phyloP scores from a whole-genome alignment of 2,888 invertebrate genomes.

The Nasonovia ribisnigri region DNA sequence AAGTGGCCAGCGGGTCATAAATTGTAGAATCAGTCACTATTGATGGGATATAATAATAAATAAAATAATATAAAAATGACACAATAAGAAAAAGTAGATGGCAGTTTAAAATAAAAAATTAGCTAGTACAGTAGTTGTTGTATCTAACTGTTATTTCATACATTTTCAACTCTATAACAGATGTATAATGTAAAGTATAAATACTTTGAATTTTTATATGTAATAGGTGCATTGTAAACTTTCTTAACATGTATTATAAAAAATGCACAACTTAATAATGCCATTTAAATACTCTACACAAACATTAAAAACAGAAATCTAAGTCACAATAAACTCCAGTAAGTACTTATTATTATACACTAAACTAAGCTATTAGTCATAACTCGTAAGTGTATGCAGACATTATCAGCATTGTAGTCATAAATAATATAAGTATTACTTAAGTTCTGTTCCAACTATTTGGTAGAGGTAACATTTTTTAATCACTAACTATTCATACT shows the following conservation, averaged over 20 bases:
- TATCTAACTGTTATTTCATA: background rate
- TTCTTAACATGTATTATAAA: background rate
- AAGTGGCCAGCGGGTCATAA: too few relatives aligned
- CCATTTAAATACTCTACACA: background rate
- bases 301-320: background rate
- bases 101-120: background rate
- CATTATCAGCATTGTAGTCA: background rate
- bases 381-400: background rate
- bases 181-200: background rate
- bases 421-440: background rate
- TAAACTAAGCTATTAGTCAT: background rate
- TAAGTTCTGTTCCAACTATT: background rate
- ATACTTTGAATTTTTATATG: background rate
- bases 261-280: background rate
- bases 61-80: background rate
- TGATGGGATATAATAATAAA: background rate
- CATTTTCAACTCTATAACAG: background rate
- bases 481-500: background rate
- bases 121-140: background rate
- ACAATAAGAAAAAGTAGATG: background rate
- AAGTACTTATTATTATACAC: background rate
- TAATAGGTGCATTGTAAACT: background rate
- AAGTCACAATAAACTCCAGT: background rate
- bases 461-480: background rate
- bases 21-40: background rate